These are phyloP conservation scores for Catocala fraxini DNA, from an alignment of 2,888 invertebrate genomes.

Conservation along the genomic window DNA sequence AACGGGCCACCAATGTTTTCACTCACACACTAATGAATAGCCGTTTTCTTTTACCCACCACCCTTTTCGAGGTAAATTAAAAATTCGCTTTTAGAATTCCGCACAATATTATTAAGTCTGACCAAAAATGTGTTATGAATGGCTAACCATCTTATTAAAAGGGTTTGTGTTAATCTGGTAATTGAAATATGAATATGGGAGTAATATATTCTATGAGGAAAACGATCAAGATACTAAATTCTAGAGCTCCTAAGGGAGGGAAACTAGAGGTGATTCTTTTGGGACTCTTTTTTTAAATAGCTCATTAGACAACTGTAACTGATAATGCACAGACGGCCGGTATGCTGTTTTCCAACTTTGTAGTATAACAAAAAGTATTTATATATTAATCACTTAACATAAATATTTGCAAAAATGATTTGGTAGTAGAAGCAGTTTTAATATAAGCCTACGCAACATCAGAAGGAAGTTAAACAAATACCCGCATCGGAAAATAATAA, in stretches of 20 bases:
- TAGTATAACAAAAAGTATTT: no score
- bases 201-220: neutral
- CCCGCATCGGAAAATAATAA: slow-evolving; percentile 31
- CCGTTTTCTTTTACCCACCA: slow-evolving; percentile 41
- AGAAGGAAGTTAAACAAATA: no score
- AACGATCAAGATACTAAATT: no score
- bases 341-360: no score
- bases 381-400: no score
- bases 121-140: slow-evolving; percentile 5
- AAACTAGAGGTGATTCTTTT: no score
- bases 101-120: slow-evolving; percentile 10
- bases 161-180: neutral
- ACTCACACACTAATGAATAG: slow-evolving; percentile 51
- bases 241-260: no score
- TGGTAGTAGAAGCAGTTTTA: neutral
- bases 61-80: slow-evolving; percentile 23
- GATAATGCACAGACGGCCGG: no score
- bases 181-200: no score
- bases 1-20: slow-evolving; percentile 45
- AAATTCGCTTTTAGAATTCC: slow-evolving; percentile 24
- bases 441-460: neutral
- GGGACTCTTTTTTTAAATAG: no score
- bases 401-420: no score
- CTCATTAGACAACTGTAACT: no score
- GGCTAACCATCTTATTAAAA: slow-evolving; percentile 2